Evolutionary conservation across 2,888 invertebrate species (phyloP), one percentile per base, ranked within the genome.

Genomic region (Melieria omissa): DNA sequence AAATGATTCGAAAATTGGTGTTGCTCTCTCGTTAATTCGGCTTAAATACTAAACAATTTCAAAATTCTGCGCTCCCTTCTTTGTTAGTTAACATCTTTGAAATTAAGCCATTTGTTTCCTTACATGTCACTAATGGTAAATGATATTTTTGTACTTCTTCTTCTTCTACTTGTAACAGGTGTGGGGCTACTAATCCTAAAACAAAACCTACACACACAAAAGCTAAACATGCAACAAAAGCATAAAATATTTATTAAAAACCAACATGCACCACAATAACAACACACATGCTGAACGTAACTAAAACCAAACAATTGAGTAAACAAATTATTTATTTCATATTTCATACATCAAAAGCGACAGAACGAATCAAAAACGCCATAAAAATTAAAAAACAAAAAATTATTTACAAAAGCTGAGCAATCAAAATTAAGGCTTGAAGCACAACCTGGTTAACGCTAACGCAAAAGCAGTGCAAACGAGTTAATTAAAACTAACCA

Each of bases 151-250:
- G 73, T 74, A 70, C 75, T 63, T 79, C 72, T 76, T 70, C 72
- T 77, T 71, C 68, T 79, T 76, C 77, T 76, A 78, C 80, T 82
- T 82, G 83, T 81, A 85, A 86, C 86, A 87, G 86, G 86, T 86
- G 83, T 87, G 86, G 86, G 86, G 83, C 83, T 87, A 86, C 86
- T 87, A 87, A 86, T 84, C 75, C 78, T 79, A 80, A 78, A 76
- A 78, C 76, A 76, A 80, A 81, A 77, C 74, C 75, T 29, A 29
- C 29, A 29, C 29, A 29, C 29, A 29, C 29, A 29, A 29, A 29
- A 29, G 29, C 29, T 72, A 79, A 74, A 75, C 73, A 75, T 73
- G 75, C 42, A 70, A 63, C 49, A 71, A 58, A 60, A 67, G 62
- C 58, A 62, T 52, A 68, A 70, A 54, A 46, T n/a, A n/a, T 10